These are phyloP conservation scores for Noturus placidus DNA, from an alignment of 2,113 vertebrate genomes.

Conservation along the genomic window DNA sequence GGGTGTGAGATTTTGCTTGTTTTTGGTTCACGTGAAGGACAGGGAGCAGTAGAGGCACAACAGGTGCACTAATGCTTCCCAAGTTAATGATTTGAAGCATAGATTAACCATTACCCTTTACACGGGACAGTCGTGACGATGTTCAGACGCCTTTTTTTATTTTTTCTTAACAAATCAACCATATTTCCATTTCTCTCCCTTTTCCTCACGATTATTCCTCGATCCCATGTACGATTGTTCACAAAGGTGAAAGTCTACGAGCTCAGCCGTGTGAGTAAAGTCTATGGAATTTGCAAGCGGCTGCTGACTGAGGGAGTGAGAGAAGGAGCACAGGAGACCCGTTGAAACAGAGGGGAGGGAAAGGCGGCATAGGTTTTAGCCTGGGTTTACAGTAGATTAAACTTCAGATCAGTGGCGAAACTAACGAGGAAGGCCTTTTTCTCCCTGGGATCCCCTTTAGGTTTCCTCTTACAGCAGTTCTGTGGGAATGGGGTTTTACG, in stretches of 20 bases:
- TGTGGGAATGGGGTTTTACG: constrained; percentile 31
- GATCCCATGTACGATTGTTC: constrained; percentile 41
- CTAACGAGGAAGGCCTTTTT: constrained; percentile 42
- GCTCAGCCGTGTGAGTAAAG: constrained; percentile 41
- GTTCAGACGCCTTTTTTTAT: neutral
- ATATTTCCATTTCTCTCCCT: constrained; percentile 18
- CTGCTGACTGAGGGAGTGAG: constrained; percentile 26
- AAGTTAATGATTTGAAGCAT: constrained; percentile 51
- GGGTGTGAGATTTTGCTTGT: neutral
- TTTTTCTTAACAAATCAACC: no score
- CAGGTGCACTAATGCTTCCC: constrained; percentile 25
- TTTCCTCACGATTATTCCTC: constrained; percentile 9
- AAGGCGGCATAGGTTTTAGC: constrained; percentile 11
- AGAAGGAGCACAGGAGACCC: constrained; percentile 15
- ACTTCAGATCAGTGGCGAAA: constrained; percentile 46
- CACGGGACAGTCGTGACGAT: neutral
- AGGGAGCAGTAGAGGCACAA: constrained; percentile 2
- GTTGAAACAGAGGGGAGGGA: neutral
- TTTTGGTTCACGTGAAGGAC: constrained; percentile 1
- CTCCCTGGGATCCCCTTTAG: constrained; percentile 30
- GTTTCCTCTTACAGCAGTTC: constrained; percentile 33
- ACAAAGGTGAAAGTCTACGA: constrained; percentile 43
- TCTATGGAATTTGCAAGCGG: constrained; percentile 51
- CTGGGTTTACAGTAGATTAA: constrained; percentile 50
- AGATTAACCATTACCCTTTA: constrained; percentile 46